Base-by-base conservation (phyloP, 2,888 invertebrate genomes). In the Synergus laeviventris region DNA sequence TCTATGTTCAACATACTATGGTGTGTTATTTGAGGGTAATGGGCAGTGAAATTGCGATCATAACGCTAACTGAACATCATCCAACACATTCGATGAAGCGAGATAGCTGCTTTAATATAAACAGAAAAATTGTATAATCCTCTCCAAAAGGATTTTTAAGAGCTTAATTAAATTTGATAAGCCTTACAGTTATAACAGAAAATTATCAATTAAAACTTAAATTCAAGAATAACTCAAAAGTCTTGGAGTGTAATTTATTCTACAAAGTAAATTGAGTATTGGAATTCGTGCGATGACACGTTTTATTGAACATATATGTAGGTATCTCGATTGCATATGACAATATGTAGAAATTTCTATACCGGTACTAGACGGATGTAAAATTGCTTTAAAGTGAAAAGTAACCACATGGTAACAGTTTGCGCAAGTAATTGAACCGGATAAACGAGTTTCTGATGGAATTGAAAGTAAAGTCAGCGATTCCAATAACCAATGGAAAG, bases 371-470 rank as follows among this genome's bases (percentile, higher is more conserved):
- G 16, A 45, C 31, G 16, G 16, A 66, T 66, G 31, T 66, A 24
- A 45, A 66, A 66, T 66, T 45, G 66, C 45, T 66, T 45, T 45
- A 45, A 66, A 66, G 45, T 66, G 45, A 66, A 66, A 45, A 66
- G 66, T 66, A 66, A 66, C 66, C 66, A 24, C 42, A 21, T 45
- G 42, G 77, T 59, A 61, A n/a, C 39, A 73, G 54, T 76, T 74
- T 64, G 59, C 16, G 38, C 59, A 42, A 42, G 49, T 76, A 75
- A 76, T 79, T 73, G 73, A 75, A 73, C 66, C 12, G 75, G 49
- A 79, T 59, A 76, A 79, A 75, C 64, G 79, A 76, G 76, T 49
- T 76, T 79, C 61, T 62, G 75, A 76, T 74, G 31, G 61, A 54
- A 76, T 61, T 78, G 70, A 60, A 76, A 24, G 24, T 24, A 21